Base-by-base conservation (phyloP, 1,140 invertebrate species). In the Augochlora pura region DNA sequence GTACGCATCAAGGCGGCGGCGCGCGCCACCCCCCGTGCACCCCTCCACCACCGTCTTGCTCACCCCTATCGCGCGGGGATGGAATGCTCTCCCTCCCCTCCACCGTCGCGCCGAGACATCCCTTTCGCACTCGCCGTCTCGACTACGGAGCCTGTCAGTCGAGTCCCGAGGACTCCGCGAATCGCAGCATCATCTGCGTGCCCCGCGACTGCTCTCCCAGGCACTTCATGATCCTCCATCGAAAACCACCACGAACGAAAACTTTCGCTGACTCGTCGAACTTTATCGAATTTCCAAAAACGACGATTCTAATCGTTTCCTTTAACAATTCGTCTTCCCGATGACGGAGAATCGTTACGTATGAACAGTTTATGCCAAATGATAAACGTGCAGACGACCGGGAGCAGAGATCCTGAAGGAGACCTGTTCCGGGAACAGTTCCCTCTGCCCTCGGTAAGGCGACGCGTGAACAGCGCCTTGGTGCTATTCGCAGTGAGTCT, bases 81-180 rank as follows among this genome's bases (percentile, higher is more conserved):
- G 75, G 74, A 59, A 80, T 77, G n/a, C n/a, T n/a, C n/a, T n/a
- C 59, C 62, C 77, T 38, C 70, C 70, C 75, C 70, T 67, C 75
- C 75, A 52, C 57, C 75, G 54, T 2, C 32, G n/a, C 71, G 42
- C 57, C 75, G 54, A n/a, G n/a, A 25, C 72, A 62, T 54, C 80
- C 70, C 73, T 71, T 87, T 86, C 49, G 42, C 78, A 76, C 84
- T 80, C 79, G 69, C 78, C 84, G 77, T 67, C 84, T 75, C 79
- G 75, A 77, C 82, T 64, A 78, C 73, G 66, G 27, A 23, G 76
- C 75, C 86, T 81, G 86, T 87, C 86, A 87, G 86, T 87, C 83
- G 86, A 78, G 86, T 86, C 83, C 86, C 49, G 86, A 87, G 81
- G 86, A 87, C 86, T 87, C 81, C 86, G 86, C 86, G 86, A 85